Evolutionary conservation across 2,113 vertebrate genomes (phyloP), one percentile per base, ranked within the genome.

Genomic region (Excalfactoria chinensis): DNA sequence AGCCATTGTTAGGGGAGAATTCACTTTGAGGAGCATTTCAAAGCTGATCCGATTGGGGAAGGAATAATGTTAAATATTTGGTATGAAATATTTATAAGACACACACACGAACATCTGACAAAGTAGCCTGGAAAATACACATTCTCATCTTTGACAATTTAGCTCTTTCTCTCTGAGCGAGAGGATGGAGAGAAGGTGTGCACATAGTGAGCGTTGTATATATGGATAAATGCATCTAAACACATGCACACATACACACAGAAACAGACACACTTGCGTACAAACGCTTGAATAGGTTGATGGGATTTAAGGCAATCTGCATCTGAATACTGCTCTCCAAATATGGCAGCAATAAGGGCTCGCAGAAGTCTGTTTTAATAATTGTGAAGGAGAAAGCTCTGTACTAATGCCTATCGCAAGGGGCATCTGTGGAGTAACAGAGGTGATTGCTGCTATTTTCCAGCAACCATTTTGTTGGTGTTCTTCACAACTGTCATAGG

Each of bases 291-390:
- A 97, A 95, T 77, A 94, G 92, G 67, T 93, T 98, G 98, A 98
- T 97, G 97, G 98, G 98, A 98, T 99, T 98, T 98, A 98, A 93
- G 78, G 93, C 97, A 97, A 99, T 99, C 98, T 99, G 98, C 98
- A 99, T 99, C 97, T 99, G 98, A 99, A 99, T 98, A 80, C 97
- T 86, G 93, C 94, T 96, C 94, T 93, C 96, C 96, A 96, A 98
- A 97, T 96, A 97, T 62, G 84, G 97, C 71, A 83, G 95, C 96
- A 95, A 76, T 74, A 68, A 97, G 95, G 97, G 97, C 94, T 98
- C 97, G 89, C 93, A 89, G 96, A 97, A 97, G 97, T 97, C 98
- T 90, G 93, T 95, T 96, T 97, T 96, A 96, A 97, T 97, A 92
- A 95, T 92, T 49, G 83, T 79, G 86, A 95, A 93, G 6, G 81